Evolutionary conservation across 92 coral and sea anemone species (phyloP).

Genomic region (Palythoa grandis): DNA sequence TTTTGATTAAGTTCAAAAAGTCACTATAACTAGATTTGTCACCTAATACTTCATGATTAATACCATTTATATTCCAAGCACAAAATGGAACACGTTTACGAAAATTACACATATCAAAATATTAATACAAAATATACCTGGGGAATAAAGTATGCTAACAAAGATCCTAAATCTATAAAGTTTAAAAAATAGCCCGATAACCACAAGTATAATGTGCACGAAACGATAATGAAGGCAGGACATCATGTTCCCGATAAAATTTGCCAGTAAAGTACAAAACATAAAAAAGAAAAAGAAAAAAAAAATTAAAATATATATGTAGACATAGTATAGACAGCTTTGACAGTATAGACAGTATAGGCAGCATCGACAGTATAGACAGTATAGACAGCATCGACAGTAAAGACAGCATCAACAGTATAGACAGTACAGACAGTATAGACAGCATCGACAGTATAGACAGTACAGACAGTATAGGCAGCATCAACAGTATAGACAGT

Average conservation of each 20-base stretch:
- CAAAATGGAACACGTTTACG: neutral
- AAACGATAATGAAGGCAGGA: neutral
- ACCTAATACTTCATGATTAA: slow-evolving; percentile 25
- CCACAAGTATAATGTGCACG: neutral
- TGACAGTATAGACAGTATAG: no score
- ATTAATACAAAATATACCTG: neutral
- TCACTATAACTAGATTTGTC: slow-evolving; percentile 23
- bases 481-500: no score
- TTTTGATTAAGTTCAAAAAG: no score
- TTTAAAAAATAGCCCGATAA: neutral
- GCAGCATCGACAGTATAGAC: no score
- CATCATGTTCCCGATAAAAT: neutral
- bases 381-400: no score
- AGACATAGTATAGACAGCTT: neutral
- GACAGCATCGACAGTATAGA: no score
- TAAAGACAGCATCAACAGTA: no score
- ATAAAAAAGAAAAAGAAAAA: no score
- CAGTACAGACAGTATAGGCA: no score
- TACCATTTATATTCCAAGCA: slow-evolving; percentile 49
- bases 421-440: no score
- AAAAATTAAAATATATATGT: neutral
- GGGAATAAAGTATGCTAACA: neutral
- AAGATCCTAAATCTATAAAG: neutral
- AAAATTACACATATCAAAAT: neutral
- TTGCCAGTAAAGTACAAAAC: neutral